Evolutionary conservation across 1,140 invertebrate genomes (phyloP), one percentile per base, ranked within the genome.

Genomic region (Pygmarrhopalites habei): DNA sequence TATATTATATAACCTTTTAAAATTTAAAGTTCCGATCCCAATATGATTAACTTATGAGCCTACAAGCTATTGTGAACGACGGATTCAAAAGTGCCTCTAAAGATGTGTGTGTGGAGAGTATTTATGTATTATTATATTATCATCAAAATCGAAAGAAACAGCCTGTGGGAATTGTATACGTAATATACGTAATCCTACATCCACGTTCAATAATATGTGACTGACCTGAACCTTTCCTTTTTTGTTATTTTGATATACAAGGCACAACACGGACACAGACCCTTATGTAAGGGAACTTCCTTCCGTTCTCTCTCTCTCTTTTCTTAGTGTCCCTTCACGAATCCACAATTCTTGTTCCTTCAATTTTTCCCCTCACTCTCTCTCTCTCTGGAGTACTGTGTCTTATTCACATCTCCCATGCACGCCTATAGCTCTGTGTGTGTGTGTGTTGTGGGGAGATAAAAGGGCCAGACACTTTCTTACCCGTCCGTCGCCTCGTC

Each of bases 61-160:
- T n/a, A 12, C 12, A 23, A 12, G 46, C 46, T 49, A 49, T 49
- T 49, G 46, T 49, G 19, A 21, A 19, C 12, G 12, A n/a, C n/a
- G 39, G 12, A n/a, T 41, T 12, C n/a, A n/a, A 12, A n/a, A 12
- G 39, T 41, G 39, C 12, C 46, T 12, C 46, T 12, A 49, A 49
- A 49, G 46, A 12, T 21, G 19, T 49, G 7, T 19, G 23, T 49
- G 19, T 23, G 12, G 46, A 15, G 12, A 41, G 12, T 41, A 41
- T 41, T n/a, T n/a, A n/a, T n/a, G n/a, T n/a, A 41, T 41, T 12
- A 49, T 49, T 49, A 49, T 49, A 15, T 15, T 49, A 49, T 49
- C 46, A 49, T 49, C 46, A 49, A 49, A 49, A 12, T 10, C 7
- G 10, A 23, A 23, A 21, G 19, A 49, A 49, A 7, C 7, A n/a